Evolutionary conservation across 2,113 vertebrate genomes (phyloP), one percentile per base, ranked within the genome.

Genomic region (Aptenodytes forsteri): DNA sequence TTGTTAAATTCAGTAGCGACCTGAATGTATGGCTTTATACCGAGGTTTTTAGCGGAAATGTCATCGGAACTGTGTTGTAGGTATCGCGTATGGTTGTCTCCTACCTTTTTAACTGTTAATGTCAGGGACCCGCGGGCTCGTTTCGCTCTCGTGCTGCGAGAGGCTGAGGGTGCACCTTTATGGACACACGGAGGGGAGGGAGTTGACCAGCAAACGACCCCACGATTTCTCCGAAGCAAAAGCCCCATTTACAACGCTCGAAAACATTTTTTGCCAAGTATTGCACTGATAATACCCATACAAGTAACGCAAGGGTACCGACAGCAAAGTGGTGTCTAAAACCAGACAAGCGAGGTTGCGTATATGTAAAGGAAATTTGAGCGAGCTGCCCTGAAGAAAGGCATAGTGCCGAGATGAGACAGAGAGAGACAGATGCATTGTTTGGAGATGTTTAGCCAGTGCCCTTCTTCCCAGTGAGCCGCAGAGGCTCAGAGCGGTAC

Each of bases 401-500:
- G 98, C 98, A 97, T 98, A 99, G 98, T 98, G 98, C 98, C 98
- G 32, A 98, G 98, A 97, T 98, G 98, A 98, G 98, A 98, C 92
- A 98, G 95, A 97, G 96, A 97, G 92, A 98, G 98, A 98, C 72
- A 96, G 96, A 98, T 98, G 98, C 98, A 93, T 98, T 98, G 98
- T 98, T 98, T 98, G 98, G 98, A 98, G 98, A 98, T 98, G 98
- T 98, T 97, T 99, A 99, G 99, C 98, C 99, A 99, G 98, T 99
- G 99, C 98, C 99, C 99, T 99, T 99, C 99, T 98, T 99, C 98
- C 98, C 98, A 96, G 98, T 97, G 99, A 99, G 99, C 99, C 99
- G 99, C 98, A 99, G 98, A 98, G 99, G 98, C 99, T 99, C 99
- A 98, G 99, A 99, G 99, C 98, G 98, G 98, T 99, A 99, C 99